These are phyloP conservation scores for Ailurus styani DNA, from an alignment of 2,113 vertebrate genomes.

Conservation along the genomic window DNA sequence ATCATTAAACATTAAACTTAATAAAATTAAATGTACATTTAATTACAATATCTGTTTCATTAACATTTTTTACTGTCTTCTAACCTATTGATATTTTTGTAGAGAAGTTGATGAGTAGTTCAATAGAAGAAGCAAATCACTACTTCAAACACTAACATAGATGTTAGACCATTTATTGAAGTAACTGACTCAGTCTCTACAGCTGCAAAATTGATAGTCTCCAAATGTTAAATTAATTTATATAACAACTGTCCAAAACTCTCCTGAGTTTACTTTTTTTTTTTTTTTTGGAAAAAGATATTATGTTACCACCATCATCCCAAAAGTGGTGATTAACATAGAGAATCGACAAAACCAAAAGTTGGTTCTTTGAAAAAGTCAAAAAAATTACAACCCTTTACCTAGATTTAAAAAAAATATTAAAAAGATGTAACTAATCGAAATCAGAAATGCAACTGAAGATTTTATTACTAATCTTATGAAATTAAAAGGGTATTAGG, in stretches of 20 bases:
- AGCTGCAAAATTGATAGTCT: conserved; percentile 14
- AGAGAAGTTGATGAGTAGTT: not conserved
- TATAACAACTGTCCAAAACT: not conserved
- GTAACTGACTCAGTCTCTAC: not conserved
- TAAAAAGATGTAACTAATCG: not conserved
- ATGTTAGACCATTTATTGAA: not conserved
- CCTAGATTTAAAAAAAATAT: not conserved
- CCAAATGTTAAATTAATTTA: conserved; percentile 27
- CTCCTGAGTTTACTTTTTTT: not conserved
- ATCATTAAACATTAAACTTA: too few relatives aligned
- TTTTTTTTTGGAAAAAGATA: not conserved
- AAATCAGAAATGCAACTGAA: not conserved
- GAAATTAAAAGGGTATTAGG: not conserved
- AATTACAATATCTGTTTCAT: conserved; percentile 23
- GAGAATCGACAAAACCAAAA: not conserved
- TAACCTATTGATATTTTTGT: conserved; percentile 1
- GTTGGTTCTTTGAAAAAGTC: not conserved
- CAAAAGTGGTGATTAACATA: not conserved
- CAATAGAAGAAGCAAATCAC: not conserved
- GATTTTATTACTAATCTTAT: not conserved
- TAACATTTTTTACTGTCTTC: not conserved
- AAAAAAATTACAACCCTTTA: not conserved
- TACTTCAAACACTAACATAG: not conserved
- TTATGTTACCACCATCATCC: not conserved
- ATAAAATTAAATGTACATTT: not conserved